phyloP scores from a whole-genome alignment of 2,113 vertebrate species.

The Dolichallabes microphthalmus region DNA sequence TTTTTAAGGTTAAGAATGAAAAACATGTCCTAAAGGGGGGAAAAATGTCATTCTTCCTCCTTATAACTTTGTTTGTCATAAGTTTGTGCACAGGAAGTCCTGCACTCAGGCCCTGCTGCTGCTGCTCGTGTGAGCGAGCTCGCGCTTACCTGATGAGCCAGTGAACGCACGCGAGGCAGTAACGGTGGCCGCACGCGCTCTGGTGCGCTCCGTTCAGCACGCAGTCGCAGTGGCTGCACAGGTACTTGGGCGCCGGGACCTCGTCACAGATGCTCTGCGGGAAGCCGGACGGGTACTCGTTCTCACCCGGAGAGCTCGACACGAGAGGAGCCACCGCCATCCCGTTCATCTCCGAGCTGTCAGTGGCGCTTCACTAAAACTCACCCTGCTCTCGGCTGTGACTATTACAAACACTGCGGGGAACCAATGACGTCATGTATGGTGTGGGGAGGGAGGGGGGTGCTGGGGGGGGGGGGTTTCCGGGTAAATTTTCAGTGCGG shows the following conservation, averaged over 20 bases:
- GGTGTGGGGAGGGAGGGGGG: too few species aligned
- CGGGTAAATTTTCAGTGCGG: constrained; percentile 33
- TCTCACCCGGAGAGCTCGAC: constrained; percentile 68
- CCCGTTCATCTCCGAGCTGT: constrained; percentile 16
- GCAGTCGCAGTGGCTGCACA: constrained; percentile 73
- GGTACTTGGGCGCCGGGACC: constrained; percentile 64
- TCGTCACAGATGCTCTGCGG: constrained; percentile 70
- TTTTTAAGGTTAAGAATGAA: neutral
- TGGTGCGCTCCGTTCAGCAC: constrained; percentile 71
- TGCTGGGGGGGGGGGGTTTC: neutral
- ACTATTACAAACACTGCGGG: neutral
- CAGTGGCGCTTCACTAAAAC: neutral
- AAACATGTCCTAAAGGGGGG: neutral
- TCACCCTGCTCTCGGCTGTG: neutral
- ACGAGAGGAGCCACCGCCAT: constrained; percentile 63
- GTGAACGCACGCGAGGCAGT: constrained; percentile 71
- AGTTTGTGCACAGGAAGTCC: neutral
- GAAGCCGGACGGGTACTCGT: constrained; percentile 78
- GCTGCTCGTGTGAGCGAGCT: neutral
- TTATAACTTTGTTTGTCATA: neutral
- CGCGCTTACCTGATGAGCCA: constrained; percentile 75
- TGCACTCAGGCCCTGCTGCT: neutral
- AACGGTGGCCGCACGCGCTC: constrained; percentile 69
- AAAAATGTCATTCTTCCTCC: neutral
- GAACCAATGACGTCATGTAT: neutral